Conservation (phyloP, 2,888 invertebrate genomes). For the Hirtodrosophila trivittata region DNA sequence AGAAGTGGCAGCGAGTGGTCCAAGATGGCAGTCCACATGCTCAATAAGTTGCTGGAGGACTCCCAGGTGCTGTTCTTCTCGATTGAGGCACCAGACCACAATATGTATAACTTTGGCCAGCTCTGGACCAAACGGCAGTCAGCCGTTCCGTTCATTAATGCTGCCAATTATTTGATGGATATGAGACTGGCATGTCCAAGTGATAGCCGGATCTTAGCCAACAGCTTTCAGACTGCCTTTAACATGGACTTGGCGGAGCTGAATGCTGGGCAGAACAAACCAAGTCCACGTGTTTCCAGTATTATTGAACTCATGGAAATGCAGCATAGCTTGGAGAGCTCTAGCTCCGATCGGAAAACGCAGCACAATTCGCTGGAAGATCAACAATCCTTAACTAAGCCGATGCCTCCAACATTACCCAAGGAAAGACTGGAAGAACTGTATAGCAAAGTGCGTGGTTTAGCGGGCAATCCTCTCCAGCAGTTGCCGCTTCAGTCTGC, state of each 20-base stretch:
- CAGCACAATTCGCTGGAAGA: too few relatives aligned
- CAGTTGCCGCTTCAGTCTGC: background rate
- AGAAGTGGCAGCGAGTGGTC: constrained; percentile 30
- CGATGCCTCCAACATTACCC: too few relatives aligned
- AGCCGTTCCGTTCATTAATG: constrained; percentile 8
- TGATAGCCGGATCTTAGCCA: background rate
- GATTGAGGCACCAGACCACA: accelerated
- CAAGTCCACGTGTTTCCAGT: background rate
- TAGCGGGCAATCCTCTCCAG: too few relatives aligned
- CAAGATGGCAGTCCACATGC: background rate
- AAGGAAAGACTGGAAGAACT: too few relatives aligned
- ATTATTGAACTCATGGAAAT: constrained; percentile 27
- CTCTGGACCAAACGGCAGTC: constrained; percentile 25
- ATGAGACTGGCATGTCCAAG: constrained; percentile 8
- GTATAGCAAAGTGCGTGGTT: too few relatives aligned
- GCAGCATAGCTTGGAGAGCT: too few relatives aligned
- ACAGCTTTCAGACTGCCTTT: accelerated
- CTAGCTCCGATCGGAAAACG: too few relatives aligned
- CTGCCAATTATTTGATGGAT: constrained; percentile 16
- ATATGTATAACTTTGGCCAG: constrained; percentile 26
- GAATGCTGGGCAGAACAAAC: constrained; percentile 9
- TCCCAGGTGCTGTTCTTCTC: constrained; percentile 4
- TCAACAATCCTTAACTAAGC: too few relatives aligned
- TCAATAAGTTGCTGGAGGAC: constrained; percentile 24
- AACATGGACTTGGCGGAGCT: constrained; percentile 14